Percentiles rank a stretch among this genome's conserved stretches.
Evolutionary conservation across 2,113 vertebrate genomes (phyloP).

Genomic region (Lagopus muta): DNA sequence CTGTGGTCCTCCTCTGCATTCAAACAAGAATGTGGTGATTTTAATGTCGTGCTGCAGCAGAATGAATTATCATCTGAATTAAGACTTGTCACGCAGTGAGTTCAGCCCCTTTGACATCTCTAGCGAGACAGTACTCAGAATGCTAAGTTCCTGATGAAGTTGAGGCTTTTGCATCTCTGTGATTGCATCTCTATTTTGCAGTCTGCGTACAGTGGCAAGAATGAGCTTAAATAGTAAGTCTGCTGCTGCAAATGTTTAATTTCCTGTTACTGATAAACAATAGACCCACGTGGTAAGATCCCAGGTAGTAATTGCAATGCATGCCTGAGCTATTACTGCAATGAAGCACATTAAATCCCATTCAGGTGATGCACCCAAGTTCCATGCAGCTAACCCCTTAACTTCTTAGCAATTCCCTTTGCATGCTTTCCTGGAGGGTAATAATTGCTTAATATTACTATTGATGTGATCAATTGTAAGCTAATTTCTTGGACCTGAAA

Average conservation of each 20-base stretch:
- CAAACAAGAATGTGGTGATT: slow-evolving; percentile 12
- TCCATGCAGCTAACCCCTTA: neutral
- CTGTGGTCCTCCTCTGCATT: neutral
- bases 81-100: slow-evolving; percentile 48
- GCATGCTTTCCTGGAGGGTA: neutral
- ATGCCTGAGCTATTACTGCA: neutral
- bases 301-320: neutral
- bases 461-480: neutral
- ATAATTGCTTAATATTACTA: neutral
- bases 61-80: slow-evolving; percentile 62
- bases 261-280: slow-evolving; percentile 31
- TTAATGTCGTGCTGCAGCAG: slow-evolving; percentile 39
- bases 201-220: neutral
- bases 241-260: slow-evolving; percentile 34
- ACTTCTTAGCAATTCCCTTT: neutral
- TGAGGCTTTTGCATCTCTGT: neutral
- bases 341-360: neutral
- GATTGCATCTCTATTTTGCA: neutral
- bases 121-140: slow-evolving; percentile 10
- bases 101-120: slow-evolving; percentile 35
- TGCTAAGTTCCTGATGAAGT: slow-evolving; percentile 15
- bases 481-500: neutral
- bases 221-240: slow-evolving; percentile 24
- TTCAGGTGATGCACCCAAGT: slow-evolving; percentile 1
- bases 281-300: neutral